A percentile compares a stretch with the other conserved stretches of the same genome.
Conservation (phyloP, 2,888 invertebrate genomes). For the Antheraea yamamai region DNA sequence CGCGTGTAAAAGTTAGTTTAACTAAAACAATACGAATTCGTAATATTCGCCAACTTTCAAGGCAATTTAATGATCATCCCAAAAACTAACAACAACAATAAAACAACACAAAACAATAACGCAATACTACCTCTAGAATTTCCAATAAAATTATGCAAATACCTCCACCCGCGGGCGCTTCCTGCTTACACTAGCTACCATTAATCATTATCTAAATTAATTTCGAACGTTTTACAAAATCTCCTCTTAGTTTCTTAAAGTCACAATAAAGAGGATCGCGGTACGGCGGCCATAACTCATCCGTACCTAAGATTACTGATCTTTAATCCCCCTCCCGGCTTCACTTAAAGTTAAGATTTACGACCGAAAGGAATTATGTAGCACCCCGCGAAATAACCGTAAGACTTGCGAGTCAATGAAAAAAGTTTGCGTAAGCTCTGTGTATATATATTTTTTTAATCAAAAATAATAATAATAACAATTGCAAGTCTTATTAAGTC, state of each 20-base stretch:
- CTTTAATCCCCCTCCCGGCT: constrained; percentile 86
- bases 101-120: constrained; percentile 37
- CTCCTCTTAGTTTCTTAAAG: constrained; percentile 81
- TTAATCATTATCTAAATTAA: constrained; percentile 83
- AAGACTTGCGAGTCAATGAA: constrained; percentile 64
- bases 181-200: constrained; percentile 68
- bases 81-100: constrained; percentile 32
- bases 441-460: background rate
- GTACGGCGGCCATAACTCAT: constrained; percentile 84
- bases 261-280: constrained; percentile 80
- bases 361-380: constrained; percentile 85
- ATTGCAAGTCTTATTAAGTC: too few species aligned
- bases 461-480: background rate
- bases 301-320: constrained; percentile 87
- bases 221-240: constrained; percentile 80
- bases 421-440: constrained; percentile 54
- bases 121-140: constrained; percentile 46
- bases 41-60: background rate
- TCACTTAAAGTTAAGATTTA: constrained; percentile 89
- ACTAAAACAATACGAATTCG: background rate
- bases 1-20: too few species aligned
- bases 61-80: background rate
- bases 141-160: constrained; percentile 72
- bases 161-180: constrained; percentile 50
- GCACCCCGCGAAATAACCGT: constrained; percentile 76